Evolutionary conservation across 2,888 invertebrate species (phyloP), one percentile per base, ranked within the genome.

Genomic region (Mythimna lalbum): DNA sequence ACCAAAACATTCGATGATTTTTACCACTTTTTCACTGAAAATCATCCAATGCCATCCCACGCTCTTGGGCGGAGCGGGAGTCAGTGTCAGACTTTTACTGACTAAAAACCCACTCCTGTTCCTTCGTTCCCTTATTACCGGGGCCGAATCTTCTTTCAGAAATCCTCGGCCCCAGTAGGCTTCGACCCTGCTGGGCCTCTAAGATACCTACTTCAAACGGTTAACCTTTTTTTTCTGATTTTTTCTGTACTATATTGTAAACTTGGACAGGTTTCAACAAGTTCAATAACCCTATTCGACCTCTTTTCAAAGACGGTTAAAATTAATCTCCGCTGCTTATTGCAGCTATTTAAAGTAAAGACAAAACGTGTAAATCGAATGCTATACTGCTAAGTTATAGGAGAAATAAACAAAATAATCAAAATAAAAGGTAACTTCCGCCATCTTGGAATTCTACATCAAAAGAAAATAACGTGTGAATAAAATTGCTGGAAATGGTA

Each of bases 391-490:
- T 76, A 75, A 76, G 79, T 65, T 70, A 17, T 43, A 78, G 72
- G 72, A 75, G 85, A 79, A 83, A 76, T 78, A 81, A 77, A 76
- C 81, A 86, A 86, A 86, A 87, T 86, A 89, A 89, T 89, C 90
- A 90, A 90, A 90, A 91, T 87, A 90, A 84, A 88, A 88, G 87
- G 82, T 83, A 80, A 50, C 69, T 85, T 90, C 92, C 91, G 95
- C 95, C 95, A 95, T 95, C 89, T 95, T 95, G 94, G 53, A 87
- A 73, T 69, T 65, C 60, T 78, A 82, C 66, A 82, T 80, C 73
- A 75, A 69, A 69, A 68, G 56, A 53, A 43, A 67, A 52, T 69
- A 62, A 67, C 73, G 73, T 80, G 81, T 70, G 70, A 67, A 1
- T 63, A 63, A 4, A 68, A 47, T 50, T 70, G 65, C 63, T 74